Percentiles rank a stretch among this genome's conserved stretches.
Conservation (phyloP, 2,797 vertebrate genomes). For the Sorex maritimensis region DNA sequence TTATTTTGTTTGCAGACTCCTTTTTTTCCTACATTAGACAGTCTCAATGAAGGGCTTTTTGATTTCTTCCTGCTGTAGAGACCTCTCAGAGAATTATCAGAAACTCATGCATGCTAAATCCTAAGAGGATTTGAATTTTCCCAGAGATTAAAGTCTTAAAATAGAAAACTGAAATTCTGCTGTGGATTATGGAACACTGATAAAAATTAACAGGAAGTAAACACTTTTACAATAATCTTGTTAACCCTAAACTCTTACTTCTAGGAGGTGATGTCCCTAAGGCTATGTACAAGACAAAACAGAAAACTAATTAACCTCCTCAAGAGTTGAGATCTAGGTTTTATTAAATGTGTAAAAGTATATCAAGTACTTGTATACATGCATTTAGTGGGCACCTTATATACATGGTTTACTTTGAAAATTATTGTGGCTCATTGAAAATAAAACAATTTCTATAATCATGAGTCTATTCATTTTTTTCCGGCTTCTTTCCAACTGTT, state of each 20-base stretch:
- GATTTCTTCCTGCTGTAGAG: conserved; percentile 12
- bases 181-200: conserved; percentile 70
- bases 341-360: conserved; percentile 41
- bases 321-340: conserved; percentile 36
- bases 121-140: conserved; percentile 77
- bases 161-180: conserved; percentile 77
- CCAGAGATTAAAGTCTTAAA: conserved; percentile 80
- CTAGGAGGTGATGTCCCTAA: neutral
- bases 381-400: neutral
- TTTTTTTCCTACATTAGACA: neutral
- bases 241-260: conserved; percentile 60
- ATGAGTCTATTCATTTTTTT: conserved; percentile 25
- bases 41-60: neutral
- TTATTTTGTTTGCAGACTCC: neutral
- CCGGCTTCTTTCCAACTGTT: conserved; percentile 50
- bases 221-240: conserved; percentile 2
- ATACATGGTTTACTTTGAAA: neutral
- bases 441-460: neutral
- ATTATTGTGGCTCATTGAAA: neutral
- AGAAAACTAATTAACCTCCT: conserved; percentile 61
- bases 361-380: neutral
- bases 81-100: conserved; percentile 28
- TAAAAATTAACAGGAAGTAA: conserved; percentile 57
- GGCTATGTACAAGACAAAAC: conserved; percentile 47
- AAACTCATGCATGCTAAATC: conserved; percentile 58